Base-by-base conservation (phyloP, 2,113 vertebrate species). In the Anolis carolinensis region DNA sequence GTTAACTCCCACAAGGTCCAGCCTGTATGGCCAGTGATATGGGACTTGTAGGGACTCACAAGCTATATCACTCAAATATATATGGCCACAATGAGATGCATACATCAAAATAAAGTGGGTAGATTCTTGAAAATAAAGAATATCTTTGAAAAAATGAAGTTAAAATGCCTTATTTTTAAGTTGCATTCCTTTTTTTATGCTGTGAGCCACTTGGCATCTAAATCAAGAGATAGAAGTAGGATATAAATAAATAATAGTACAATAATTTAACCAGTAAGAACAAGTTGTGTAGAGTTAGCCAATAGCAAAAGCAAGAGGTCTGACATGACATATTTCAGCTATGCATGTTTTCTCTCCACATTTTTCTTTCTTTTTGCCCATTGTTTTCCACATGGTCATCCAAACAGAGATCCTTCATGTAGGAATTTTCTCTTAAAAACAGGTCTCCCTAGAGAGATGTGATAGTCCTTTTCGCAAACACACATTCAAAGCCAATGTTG, bases 401-500 rank as follows among this genome's bases (percentile, higher is more conserved):
- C 81, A 71, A 72, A 52, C 0, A 0, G 0, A 0, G 73, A 32
- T 32, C 48, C 21, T 68, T 88, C 23, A 44, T 13, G 0, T 1
- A 18, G 82, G 50, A 84, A 72, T 0, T 63, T 85, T 85, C 32
- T 85, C 39, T 23, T 52, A 89, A 30, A 34, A 90, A 74, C 52
- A 36, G 21, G 20, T 67, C 21, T 48, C 70, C 82, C 50, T 68
- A 86, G 73, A 36, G 70, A 55, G 16, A 86, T 85, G 84, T 89
- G 81, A 91, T 91, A 93, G 88, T 82, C 88, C 88, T 94, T 95
- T 91, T 90, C 88, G 91, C 88, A 92, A 92, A 82, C 16, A 76
- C 4, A 52, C 6, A 65, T 7, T 84, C 82, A 79, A 27, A 62
- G 63, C 32, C 48, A 77, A 63, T 90, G 39, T 73, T 88, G 65